These are phyloP conservation scores for Arbacia lixula DNA, from an alignment of 53 echinoderm and acorn worm genomes.

Conservation along the genomic window DNA sequence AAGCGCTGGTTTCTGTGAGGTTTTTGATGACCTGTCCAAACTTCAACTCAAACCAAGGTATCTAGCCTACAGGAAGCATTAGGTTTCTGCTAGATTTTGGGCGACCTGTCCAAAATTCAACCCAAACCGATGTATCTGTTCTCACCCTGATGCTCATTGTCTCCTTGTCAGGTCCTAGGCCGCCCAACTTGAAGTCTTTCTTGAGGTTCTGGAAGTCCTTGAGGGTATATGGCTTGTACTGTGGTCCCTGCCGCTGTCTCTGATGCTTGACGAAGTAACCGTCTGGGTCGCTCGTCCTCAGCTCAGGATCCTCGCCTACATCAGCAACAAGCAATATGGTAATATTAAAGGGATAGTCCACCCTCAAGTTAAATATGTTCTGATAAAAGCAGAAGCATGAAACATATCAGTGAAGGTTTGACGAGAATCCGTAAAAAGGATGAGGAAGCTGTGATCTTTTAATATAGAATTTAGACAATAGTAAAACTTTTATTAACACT, in stretches of 20 bases:
- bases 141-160: conserved; percentile 72
- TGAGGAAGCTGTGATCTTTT: too few relatives aligned
- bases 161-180: conserved; percentile 87
- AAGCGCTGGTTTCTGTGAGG: too few relatives aligned
- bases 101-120: neutral
- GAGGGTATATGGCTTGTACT: conserved; percentile 91
- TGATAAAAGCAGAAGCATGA: too few relatives aligned
- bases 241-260: conserved; percentile 77
- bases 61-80: neutral
- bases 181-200: conserved; percentile 84
- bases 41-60: too few relatives aligned
- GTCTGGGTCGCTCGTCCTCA: conserved; percentile 84
- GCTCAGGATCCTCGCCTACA: conserved; percentile 46
- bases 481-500: too few relatives aligned
- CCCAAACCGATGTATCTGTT: neutral
- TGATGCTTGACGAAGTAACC: conserved; percentile 80
- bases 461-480: too few relatives aligned
- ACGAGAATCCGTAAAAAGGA: too few relatives aligned
- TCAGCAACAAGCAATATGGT: too few relatives aligned
- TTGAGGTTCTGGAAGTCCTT: conserved; percentile 94
- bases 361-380: too few relatives aligned
- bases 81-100: neutral
- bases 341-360: too few relatives aligned
- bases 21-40: too few relatives aligned
- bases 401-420: too few relatives aligned